A percentile compares a stretch with the other conserved stretches of the same genome.
Evolutionary conservation across 2,888 invertebrate genomes (phyloP).

Genomic region (Apodemia arnacis): DNA sequence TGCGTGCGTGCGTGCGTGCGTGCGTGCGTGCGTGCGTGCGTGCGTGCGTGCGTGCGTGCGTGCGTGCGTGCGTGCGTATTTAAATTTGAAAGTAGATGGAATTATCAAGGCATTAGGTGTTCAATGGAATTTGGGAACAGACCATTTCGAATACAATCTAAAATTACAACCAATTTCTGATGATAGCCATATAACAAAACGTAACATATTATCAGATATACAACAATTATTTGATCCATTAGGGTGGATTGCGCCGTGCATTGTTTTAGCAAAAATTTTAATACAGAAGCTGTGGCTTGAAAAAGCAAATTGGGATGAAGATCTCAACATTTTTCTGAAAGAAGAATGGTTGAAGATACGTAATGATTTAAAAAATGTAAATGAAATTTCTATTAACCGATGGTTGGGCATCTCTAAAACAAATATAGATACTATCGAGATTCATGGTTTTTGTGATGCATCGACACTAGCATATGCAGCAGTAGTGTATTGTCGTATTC

Average conservation of each 20-base stretch:
- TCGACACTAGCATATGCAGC: not conserved
- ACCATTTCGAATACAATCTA: not conserved
- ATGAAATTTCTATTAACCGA: slow-evolving; percentile 33
- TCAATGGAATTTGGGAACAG: not conserved
- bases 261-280: slow-evolving; percentile 61
- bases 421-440: slow-evolving; percentile 3
- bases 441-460: slow-evolving; percentile 48
- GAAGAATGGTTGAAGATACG: slow-evolving; percentile 32
- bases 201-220: slow-evolving; percentile 14
- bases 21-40: too few species aligned
- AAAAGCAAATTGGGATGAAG: slow-evolving; percentile 55
- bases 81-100: not conserved
- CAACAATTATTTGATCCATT: slow-evolving; percentile 35
- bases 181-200: not conserved
- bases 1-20: too few species aligned
- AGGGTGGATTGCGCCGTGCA: slow-evolving; percentile 50
- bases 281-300: slow-evolving; percentile 65
- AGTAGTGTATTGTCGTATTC: not conserved
- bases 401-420: slow-evolving; percentile 15
- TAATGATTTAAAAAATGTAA: slow-evolving; percentile 26
- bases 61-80: too few species aligned
- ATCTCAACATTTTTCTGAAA: slow-evolving; percentile 17
- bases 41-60: too few species aligned
- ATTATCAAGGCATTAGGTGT: not conserved
- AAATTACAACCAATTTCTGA: not conserved